Percentiles rank a stretch among this genome's conserved stretches.
Conservation (phyloP, 1,140 invertebrate genomes). For the Drosophila pruinosa region DNA sequence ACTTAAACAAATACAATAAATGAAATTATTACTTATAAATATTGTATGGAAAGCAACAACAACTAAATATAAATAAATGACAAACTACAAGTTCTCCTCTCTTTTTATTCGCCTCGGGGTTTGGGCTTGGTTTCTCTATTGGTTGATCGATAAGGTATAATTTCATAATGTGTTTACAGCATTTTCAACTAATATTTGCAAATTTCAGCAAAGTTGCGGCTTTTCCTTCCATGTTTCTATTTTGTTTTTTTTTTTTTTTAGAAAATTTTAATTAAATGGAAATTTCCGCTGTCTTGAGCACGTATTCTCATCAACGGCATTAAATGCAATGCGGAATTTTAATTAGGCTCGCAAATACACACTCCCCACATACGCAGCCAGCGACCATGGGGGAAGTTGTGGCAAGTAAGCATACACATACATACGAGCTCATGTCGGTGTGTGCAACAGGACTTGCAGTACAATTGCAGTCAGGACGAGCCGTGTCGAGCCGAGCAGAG, state of each 20-base stretch:
- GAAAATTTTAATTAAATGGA: constrained; percentile 73
- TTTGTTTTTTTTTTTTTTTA: constrained; percentile 33
- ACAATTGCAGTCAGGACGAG: constrained; percentile 31
- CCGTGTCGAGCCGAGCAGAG: not conserved
- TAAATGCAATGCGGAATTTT: constrained; percentile 79
- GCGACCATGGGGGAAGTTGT: constrained; percentile 1
- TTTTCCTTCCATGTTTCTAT: not conserved
- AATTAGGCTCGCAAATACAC: constrained; percentile 61
- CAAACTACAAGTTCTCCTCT: constrained; percentile 38
- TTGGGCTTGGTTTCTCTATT: not conserved
- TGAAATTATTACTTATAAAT: constrained; percentile 62
- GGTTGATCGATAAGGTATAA: not conserved
- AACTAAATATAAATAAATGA: constrained; percentile 77
- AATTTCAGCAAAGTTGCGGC: constrained; percentile 20
- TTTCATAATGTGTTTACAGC: not conserved
- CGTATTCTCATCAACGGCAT: constrained; percentile 76
- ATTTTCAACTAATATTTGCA: not conserved
- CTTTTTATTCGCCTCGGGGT: too few species aligned
- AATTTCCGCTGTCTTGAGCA: constrained; percentile 75
- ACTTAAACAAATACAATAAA: constrained; percentile 51
- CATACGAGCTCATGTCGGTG: not conserved
- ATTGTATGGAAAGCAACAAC: constrained; percentile 64
- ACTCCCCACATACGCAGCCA: constrained; percentile 9
- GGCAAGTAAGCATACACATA: not conserved
- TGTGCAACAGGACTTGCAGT: constrained; percentile 44